Evolutionary conservation across 2,888 invertebrate species (phyloP).

Genomic region (Campoplex nolae): DNA sequence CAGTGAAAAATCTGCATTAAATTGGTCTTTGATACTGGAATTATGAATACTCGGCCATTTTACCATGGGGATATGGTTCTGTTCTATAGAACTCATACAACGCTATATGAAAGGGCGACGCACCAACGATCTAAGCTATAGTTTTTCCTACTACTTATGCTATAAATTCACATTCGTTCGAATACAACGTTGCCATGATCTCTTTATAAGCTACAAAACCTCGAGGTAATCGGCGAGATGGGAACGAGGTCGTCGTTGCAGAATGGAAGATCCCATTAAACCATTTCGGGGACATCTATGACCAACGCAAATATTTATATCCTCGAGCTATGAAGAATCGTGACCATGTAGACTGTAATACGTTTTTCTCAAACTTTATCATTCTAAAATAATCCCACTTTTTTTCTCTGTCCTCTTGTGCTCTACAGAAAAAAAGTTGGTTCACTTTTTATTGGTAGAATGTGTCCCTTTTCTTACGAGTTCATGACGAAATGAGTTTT

Average conservation of each 20-base stretch:
- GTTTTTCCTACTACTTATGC: conserved; percentile 1
- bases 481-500: neutral
- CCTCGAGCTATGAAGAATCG: neutral
- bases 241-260: conserved; percentile 52
- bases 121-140: neutral
- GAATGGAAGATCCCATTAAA: conserved; percentile 19
- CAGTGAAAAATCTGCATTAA: neutral
- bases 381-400: neutral
- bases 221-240: conserved; percentile 50
- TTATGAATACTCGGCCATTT: neutral
- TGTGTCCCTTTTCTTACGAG: neutral
- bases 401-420: neutral
- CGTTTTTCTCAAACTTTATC: neutral
- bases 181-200: conserved; percentile 23
- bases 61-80: neutral
- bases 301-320: conserved; percentile 44
- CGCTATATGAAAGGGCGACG: conserved; percentile 17
- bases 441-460: neutral
- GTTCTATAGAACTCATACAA: neutral
- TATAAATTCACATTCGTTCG: neutral
- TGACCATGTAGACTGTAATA: neutral
- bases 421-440: neutral
- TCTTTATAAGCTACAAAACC: conserved; percentile 18
- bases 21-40: neutral
- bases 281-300: conserved; percentile 55